These are phyloP conservation scores for Drepana arcuata DNA, from an alignment of 1,140 invertebrate species.

Conservation along the genomic window DNA sequence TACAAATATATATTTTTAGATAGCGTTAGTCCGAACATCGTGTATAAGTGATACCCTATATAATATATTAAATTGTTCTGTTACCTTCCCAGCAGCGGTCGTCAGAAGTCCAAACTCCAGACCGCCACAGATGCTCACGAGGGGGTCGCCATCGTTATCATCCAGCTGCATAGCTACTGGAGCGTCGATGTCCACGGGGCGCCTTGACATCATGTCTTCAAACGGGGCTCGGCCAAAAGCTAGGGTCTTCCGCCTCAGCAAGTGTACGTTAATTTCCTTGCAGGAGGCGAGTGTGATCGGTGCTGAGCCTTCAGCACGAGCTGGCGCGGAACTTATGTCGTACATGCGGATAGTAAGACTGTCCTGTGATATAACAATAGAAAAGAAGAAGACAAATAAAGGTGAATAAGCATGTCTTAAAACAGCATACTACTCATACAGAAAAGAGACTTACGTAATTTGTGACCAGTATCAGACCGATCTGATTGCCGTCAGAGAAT, in stretches of 20 bases:
- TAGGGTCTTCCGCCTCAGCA: constrained; percentile 80
- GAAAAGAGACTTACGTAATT: constrained; percentile 85
- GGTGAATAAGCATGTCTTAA: too few species aligned
- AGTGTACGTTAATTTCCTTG: constrained; percentile 57
- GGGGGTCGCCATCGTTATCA: constrained; percentile 52
- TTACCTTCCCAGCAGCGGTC: constrained; percentile 82
- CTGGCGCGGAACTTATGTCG: constrained; percentile 72
- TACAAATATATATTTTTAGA: too few species aligned
- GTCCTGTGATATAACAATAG: constrained; percentile 73
- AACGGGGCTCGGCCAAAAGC: constrained; percentile 81
- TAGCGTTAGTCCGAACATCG: too few species aligned
- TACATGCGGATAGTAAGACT: constrained; percentile 86
- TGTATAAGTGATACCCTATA: too few species aligned
- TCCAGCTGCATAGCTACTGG: constrained; percentile 51
- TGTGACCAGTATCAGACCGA: constrained; percentile 84
- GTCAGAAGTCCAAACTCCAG: constrained; percentile 89
- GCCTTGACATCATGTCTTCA: constrained; percentile 75
- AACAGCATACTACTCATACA: too few species aligned
- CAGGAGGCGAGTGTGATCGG: constrained; percentile 62
- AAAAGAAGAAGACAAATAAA: constrained; percentile 2
- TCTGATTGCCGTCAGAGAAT: constrained; percentile 88
- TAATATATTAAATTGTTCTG: too few species aligned
- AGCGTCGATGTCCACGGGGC: constrained; percentile 36
- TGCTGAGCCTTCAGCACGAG: constrained; percentile 17
- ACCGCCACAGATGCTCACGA: constrained; percentile 73